Percentiles rank a stretch among this genome's conserved stretches.
These are phyloP conservation scores for Heteronetta atricapilla DNA, from an alignment of 2,113 vertebrate genomes.

Conservation along the genomic window DNA sequence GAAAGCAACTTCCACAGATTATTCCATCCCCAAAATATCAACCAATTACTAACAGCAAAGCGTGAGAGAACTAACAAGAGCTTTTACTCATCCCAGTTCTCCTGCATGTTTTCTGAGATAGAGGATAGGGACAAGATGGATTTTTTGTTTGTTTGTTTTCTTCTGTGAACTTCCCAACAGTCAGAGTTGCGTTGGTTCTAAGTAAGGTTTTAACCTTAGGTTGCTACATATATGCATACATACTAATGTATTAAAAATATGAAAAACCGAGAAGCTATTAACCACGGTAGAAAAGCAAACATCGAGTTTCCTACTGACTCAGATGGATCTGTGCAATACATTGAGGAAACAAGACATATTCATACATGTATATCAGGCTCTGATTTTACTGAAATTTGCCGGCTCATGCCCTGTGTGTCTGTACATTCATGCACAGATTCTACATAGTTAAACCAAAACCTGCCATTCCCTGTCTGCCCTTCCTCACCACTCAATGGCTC, in stretches of 20 bases:
- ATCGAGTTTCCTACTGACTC: background rate
- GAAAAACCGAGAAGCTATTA: background rate
- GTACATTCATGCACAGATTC: background rate
- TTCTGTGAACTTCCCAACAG: background rate
- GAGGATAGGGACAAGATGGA: background rate
- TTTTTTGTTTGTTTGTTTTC: background rate
- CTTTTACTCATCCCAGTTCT: background rate
- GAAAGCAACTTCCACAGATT: constrained; percentile 29
- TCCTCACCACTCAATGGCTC: background rate
- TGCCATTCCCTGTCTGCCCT: background rate
- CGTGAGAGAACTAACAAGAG: background rate
- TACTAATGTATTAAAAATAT: background rate
- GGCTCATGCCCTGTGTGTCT: background rate
- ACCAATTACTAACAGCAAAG: constrained; percentile 21
- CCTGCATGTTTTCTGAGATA: constrained; percentile 9
- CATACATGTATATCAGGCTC: background rate
- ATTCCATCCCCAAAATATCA: constrained; percentile 39
- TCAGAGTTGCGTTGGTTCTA: background rate
- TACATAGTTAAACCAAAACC: background rate
- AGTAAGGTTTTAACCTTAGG: background rate
- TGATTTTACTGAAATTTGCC: background rate
- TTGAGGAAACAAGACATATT: background rate
- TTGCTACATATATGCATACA: background rate
- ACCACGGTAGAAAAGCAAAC: background rate
- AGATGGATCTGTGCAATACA: background rate